These are phyloP conservation scores for Sminthurinus signatus DNA, from an alignment of 1,140 invertebrate species.

Conservation along the genomic window DNA sequence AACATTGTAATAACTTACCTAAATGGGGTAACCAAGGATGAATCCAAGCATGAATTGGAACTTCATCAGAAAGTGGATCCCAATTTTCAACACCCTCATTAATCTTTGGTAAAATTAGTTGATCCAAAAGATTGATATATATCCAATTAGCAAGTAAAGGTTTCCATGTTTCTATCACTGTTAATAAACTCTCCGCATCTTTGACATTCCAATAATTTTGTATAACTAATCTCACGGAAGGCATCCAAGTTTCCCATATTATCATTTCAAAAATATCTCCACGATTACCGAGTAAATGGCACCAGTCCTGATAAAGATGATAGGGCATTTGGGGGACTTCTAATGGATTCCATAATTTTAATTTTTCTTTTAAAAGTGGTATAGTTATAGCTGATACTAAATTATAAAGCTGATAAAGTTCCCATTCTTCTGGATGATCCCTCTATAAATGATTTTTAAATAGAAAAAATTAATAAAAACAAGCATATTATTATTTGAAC, in stretches of 20 bases:
- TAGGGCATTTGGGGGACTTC: slow-evolving; percentile 56
- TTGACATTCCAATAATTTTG: slow-evolving; percentile 61
- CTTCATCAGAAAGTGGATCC: slow-evolving; percentile 88
- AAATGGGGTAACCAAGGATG: slow-evolving; percentile 87
- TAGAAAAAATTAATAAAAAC: too few species aligned
- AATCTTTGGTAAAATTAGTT: slow-evolving; percentile 71
- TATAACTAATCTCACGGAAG: slow-evolving; percentile 61
- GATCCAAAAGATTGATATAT: slow-evolving; percentile 70
- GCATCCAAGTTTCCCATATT: slow-evolving; percentile 87
- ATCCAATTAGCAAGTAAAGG: slow-evolving; percentile 75
- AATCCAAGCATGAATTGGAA: slow-evolving; percentile 94
- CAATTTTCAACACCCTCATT: slow-evolving; percentile 75
- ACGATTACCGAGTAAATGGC: slow-evolving; percentile 52
- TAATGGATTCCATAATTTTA: slow-evolving; percentile 69
- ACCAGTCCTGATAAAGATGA: slow-evolving; percentile 66
- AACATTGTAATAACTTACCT: slow-evolving; percentile 50
- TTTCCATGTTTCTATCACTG: slow-evolving; percentile 73
- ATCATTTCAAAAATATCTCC: slow-evolving; percentile 67
- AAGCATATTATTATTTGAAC: too few species aligned
- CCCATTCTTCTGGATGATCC: slow-evolving; percentile 52
- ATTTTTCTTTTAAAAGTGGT: slow-evolving; percentile 59
- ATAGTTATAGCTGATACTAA: slow-evolving; percentile 59
- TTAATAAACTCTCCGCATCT: slow-evolving; percentile 63
- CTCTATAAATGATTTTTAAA: slow-evolving; percentile 22
- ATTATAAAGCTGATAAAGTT: slow-evolving; percentile 58